Conservation (phyloP, 1,140 invertebrate species). For the Pseudomyrmex cubaensis region DNA sequence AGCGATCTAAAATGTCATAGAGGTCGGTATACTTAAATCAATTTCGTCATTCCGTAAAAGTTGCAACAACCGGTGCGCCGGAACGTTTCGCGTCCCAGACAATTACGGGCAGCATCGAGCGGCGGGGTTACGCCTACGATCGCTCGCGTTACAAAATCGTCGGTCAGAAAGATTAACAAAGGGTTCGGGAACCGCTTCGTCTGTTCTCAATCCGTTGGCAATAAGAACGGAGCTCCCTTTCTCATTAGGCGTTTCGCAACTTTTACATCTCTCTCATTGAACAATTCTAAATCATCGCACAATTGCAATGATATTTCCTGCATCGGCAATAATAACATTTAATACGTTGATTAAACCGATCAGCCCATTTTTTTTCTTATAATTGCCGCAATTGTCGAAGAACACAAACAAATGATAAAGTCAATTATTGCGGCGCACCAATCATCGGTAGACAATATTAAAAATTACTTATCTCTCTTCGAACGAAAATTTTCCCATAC, state of each 20-base stretch:
- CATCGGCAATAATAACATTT: not conserved
- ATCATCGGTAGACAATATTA: not conserved
- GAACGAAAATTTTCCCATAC: not conserved
- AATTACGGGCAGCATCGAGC: conserved; percentile 71
- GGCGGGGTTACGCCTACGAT: conserved; percentile 73
- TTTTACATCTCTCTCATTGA: conserved; percentile 15
- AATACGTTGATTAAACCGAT: not conserved
- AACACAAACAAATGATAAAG: not conserved
- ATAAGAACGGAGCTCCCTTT: conserved; percentile 57
- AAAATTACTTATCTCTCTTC: not conserved
- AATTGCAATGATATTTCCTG: conserved; percentile 14
- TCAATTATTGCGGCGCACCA: not conserved
- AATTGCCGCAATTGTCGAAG: not conserved
- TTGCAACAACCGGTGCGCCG: conserved; percentile 65
- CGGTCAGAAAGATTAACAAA: conserved; percentile 71
- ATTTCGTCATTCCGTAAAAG: conserved; percentile 70
- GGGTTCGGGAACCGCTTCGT: conserved; percentile 68
- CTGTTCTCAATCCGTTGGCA: conserved; percentile 66
- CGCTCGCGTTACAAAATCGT: conserved; percentile 73
- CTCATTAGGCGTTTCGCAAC: conserved; percentile 34
- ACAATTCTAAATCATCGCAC: conserved; percentile 40
- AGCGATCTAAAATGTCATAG: conserved; percentile 52
- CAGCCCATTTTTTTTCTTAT: not conserved
- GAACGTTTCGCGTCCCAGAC: conserved; percentile 70
- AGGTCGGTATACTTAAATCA: conserved; percentile 45